Conservation (phyloP, 1,140 invertebrate species). For the Orius insidiosus region DNA sequence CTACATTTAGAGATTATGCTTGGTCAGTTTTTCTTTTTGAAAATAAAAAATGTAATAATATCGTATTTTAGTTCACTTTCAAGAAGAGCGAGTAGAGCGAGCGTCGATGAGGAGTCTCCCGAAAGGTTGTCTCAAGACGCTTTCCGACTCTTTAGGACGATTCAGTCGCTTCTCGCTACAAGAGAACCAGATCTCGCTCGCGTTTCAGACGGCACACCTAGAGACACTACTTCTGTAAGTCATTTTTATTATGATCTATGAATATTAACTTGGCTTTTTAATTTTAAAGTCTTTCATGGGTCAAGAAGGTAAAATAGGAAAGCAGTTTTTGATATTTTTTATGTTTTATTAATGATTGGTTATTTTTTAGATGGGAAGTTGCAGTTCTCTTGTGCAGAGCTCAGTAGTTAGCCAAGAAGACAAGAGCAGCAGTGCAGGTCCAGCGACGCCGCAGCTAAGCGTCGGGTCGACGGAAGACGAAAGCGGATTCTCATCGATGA, state of each 20-base stretch:
- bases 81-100: slow-evolving; percentile 21
- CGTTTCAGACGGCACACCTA: slow-evolving; percentile 11
- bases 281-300: neutral
- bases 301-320: neutral
- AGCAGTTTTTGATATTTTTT: neutral
- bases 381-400: slow-evolving; percentile 19
- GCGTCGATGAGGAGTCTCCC: slow-evolving; percentile 33
- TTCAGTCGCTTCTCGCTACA: slow-evolving; percentile 42
- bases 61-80: slow-evolving; percentile 12
- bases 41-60: neutral
- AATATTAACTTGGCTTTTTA: neutral
- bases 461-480: slow-evolving; percentile 48
- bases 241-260: neutral
- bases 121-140: slow-evolving; percentile 49
- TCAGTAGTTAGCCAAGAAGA: slow-evolving; percentile 17
- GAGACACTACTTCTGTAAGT: slow-evolving; percentile 19
- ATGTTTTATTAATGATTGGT: neutral
- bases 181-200: slow-evolving; percentile 39
- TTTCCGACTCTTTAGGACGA: slow-evolving; percentile 42
- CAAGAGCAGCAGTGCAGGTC: slow-evolving; percentile 23
- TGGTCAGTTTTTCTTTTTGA: slow-evolving; percentile 24
- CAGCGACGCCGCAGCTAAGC: slow-evolving; percentile 28
- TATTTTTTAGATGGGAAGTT: slow-evolving; percentile 19
- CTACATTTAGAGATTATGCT: slow-evolving; percentile 30
- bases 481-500: slow-evolving; percentile 65